Evolutionary conservation across 2,888 invertebrate species (phyloP).

Genomic region (Labia minor): DNA sequence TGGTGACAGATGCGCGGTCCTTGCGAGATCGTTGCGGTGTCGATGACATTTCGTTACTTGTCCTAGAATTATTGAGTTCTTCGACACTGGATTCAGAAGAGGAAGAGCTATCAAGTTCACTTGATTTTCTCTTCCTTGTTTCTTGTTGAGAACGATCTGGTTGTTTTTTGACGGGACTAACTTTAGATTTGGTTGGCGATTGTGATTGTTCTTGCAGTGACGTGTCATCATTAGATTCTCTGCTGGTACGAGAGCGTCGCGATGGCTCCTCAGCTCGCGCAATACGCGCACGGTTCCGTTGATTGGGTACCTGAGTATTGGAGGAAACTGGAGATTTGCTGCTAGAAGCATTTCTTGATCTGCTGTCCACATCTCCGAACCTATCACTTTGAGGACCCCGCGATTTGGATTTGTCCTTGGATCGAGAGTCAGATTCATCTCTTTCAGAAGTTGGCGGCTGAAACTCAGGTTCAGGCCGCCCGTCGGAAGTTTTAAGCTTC

Average conservation of each 20-base stretch:
- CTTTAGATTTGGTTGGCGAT: constrained; percentile 17
- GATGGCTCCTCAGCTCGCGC: constrained; percentile 32
- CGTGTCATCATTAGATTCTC: constrained; percentile 32
- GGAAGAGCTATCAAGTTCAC: constrained; percentile 28
- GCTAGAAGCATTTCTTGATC: constrained; percentile 53
- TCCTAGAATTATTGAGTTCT: constrained; percentile 14
- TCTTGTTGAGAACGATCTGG: constrained; percentile 16
- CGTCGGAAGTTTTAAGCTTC: constrained; percentile 77
- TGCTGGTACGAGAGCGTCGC: constrained; percentile 37
- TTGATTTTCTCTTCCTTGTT: constrained; percentile 38
- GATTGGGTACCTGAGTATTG: constrained; percentile 21
- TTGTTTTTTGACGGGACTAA: neutral
- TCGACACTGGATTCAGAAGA: constrained; percentile 18
- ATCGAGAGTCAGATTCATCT: constrained; percentile 54
- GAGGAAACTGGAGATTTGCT: constrained; percentile 39
- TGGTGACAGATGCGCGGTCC: constrained; percentile 29
- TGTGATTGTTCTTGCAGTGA: constrained; percentile 18
- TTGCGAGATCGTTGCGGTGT: neutral
- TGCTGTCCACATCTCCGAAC: constrained; percentile 54
- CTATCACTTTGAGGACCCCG: constrained; percentile 43
- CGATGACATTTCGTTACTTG: constrained; percentile 17
- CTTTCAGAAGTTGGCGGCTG: constrained; percentile 62
- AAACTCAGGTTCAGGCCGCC: constrained; percentile 60
- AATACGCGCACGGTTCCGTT: constrained; percentile 23
- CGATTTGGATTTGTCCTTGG: constrained; percentile 31